These are phyloP conservation scores for Sapajus apella DNA, from an alignment of 2,113 vertebrate genomes.

Conservation along the genomic window DNA sequence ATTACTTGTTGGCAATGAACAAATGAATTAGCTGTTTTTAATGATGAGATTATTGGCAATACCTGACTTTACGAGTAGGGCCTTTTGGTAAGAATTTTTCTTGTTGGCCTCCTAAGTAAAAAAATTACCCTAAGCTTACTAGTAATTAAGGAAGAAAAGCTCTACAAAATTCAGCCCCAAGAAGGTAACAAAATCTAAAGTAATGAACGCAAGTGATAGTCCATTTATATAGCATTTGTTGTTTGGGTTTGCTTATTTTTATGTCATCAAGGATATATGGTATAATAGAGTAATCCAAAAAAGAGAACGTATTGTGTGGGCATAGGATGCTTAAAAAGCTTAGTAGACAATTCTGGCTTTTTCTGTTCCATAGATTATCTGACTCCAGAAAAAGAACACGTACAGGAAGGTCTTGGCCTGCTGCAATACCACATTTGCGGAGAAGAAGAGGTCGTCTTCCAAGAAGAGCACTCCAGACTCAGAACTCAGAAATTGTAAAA, in stretches of 20 bases:
- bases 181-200: background rate
- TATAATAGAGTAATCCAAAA: background rate
- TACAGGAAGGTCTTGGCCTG: constrained; percentile 90
- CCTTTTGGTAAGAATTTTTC: constrained; percentile 11
- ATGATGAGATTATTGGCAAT: background rate
- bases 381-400: constrained; percentile 92
- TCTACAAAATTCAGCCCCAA: background rate
- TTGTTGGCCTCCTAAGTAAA: background rate
- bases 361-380: constrained; percentile 81
- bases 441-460: constrained; percentile 93
- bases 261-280: background rate
- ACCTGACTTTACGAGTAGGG: background rate
- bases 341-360: background rate
- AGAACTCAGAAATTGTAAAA: constrained; percentile 92
- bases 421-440: constrained; percentile 89
- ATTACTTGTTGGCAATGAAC: constrained; percentile 3
- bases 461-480: constrained; percentile 91
- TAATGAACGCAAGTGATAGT: background rate
- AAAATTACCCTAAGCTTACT: constrained; percentile 49
- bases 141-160: constrained; percentile 47
- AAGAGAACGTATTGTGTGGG: background rate
- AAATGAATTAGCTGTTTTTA: constrained; percentile 22
- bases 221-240: constrained; percentile 35
- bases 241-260: constrained; percentile 47
- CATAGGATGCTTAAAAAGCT: background rate